Evolutionary conservation across 2,797 vertebrate species (phyloP).

Genomic region (Argyrosomus regius): DNA sequence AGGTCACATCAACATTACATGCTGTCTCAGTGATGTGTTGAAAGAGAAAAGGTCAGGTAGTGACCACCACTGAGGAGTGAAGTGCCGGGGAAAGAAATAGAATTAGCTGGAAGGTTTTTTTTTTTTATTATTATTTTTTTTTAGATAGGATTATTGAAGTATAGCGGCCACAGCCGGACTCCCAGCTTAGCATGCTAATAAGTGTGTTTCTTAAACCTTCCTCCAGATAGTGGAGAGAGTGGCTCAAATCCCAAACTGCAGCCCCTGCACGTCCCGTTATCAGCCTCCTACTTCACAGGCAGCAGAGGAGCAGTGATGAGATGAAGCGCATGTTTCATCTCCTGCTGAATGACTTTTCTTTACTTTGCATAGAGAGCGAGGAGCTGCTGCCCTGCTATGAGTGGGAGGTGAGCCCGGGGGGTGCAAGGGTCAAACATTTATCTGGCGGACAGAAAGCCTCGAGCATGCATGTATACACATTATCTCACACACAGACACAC

Average conservation of each 20-base stretch:
- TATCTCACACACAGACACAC: background rate
- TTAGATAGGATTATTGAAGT: conserved; percentile 51
- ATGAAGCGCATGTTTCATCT: conserved; percentile 54
- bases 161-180: conserved; percentile 29
- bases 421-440: conserved; percentile 41
- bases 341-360: conserved; percentile 37
- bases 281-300: conserved; percentile 43
- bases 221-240: conserved; percentile 35
- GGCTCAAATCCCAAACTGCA: conserved; percentile 54
- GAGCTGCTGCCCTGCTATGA: conserved; percentile 25
- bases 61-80: conserved; percentile 24
- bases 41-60: conserved; percentile 42
- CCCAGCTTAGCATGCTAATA: conserved; percentile 60
- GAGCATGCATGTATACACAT: background rate
- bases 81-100: conserved; percentile 15
- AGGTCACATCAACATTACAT: conserved; percentile 16
- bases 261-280: conserved; percentile 45
- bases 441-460: conserved; percentile 21
- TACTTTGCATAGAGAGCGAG: conserved; percentile 41
- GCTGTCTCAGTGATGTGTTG: conserved; percentile 27
- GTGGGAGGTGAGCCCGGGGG: conserved; percentile 23
- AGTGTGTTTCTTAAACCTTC: conserved; percentile 49
- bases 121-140: conserved; percentile 9
- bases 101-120: conserved; percentile 33
- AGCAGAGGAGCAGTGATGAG: conserved; percentile 43